Percentiles rank a stretch among this genome's conserved stretches.
Evolutionary conservation across 2,888 invertebrate species (phyloP).

Genomic region (Mellilla xanthometata): DNA sequence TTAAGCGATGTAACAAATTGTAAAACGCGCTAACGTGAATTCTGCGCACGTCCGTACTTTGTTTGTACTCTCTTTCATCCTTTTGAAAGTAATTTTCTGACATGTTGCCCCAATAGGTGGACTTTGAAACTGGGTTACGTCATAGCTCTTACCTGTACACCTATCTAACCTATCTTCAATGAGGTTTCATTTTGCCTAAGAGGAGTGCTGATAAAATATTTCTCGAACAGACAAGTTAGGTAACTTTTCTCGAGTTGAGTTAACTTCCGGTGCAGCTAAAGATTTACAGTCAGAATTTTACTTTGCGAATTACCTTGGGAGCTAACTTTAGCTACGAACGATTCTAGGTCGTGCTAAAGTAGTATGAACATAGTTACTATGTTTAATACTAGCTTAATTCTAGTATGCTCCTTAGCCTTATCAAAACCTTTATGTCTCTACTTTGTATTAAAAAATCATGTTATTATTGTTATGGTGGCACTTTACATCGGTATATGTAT

Average conservation of each 20-base stretch:
- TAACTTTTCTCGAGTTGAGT: constrained; percentile 6
- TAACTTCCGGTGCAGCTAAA: constrained; percentile 13
- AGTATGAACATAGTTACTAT: too few species aligned
- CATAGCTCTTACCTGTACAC: too few species aligned
- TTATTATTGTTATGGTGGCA: too few species aligned
- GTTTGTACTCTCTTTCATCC: constrained; percentile 65
- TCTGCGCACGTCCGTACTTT: constrained; percentile 69
- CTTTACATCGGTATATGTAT: too few species aligned
- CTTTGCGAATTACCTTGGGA: constrained; percentile 9
- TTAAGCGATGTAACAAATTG: constrained; percentile 79
- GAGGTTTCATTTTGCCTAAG: constrained; percentile 15
- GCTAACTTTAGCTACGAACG: background rate
- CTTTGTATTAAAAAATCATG: too few species aligned
- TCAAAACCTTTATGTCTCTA: too few species aligned
- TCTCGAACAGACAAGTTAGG: constrained; percentile 9
- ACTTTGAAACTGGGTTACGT: constrained; percentile 24
- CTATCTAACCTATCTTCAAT: constrained; percentile 1
- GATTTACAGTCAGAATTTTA: constrained; percentile 12
- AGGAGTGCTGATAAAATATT: constrained; percentile 26
- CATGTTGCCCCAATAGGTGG: constrained; percentile 45
- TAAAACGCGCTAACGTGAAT: constrained; percentile 71
- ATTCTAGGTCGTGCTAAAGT: too few species aligned
- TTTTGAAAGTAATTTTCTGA: constrained; percentile 54
- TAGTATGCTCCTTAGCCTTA: too few species aligned
- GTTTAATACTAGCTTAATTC: too few species aligned